These are phyloP conservation scores for Gnatocerus cornutus DNA, from an alignment of 2,888 invertebrate genomes.

Conservation along the genomic window DNA sequence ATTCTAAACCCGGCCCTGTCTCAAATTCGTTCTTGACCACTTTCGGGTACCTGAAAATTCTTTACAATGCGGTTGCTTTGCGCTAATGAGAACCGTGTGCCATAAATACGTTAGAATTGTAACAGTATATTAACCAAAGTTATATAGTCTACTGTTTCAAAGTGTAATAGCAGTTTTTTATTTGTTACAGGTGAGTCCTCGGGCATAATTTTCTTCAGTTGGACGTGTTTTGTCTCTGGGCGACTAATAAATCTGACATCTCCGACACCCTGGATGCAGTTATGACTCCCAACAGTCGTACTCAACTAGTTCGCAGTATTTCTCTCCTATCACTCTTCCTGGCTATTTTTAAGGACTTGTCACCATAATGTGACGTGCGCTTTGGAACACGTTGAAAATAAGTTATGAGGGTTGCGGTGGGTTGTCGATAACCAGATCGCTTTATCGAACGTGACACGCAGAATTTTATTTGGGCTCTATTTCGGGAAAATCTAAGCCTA, in stretches of 20 bases:
- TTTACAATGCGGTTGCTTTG: no score
- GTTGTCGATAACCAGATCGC: neutral
- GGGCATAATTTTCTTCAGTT: constrained; percentile 46
- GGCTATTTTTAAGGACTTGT: constrained; percentile 26
- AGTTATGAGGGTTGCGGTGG: neutral
- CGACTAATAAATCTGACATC: constrained; percentile 53
- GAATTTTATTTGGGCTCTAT: no score
- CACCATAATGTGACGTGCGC: constrained; percentile 5
- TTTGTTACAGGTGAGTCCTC: constrained; percentile 48
- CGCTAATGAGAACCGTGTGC: no score
- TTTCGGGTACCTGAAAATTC: no score
- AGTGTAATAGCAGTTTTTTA: constrained; percentile 34
- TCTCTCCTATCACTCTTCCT: constrained; percentile 24
- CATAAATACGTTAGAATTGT: no score
- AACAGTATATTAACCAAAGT: constrained; percentile 29
- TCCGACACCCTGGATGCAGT: constrained; percentile 51
- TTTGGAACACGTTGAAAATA: constrained; percentile 2
- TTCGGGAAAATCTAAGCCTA: no score
- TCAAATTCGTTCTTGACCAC: no score
- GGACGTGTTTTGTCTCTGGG: constrained; percentile 48
- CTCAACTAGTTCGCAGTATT: constrained; percentile 48
- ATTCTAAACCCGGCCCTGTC: no score
- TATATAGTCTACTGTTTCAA: constrained; percentile 15
- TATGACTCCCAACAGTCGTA: constrained; percentile 51
- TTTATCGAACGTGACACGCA: no score